Conservation (phyloP, 2,888 invertebrate genomes). For the Blastobasis lacticolella region DNA sequence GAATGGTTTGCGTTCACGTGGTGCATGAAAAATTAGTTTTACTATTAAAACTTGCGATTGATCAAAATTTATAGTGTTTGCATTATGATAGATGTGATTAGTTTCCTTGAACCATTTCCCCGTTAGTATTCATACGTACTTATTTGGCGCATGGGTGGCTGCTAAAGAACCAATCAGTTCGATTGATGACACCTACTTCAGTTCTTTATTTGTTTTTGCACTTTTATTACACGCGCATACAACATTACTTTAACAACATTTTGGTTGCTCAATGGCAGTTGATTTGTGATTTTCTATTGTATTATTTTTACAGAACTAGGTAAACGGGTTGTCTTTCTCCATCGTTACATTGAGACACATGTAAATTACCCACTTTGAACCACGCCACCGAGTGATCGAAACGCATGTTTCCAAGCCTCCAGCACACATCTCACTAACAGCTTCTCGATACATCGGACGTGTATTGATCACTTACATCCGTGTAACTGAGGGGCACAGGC, state of each 20-base stretch:
- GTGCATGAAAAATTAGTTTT: constrained; percentile 51
- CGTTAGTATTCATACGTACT: background rate
- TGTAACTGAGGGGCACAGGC: constrained; percentile 66
- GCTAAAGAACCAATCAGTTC: constrained; percentile 14
- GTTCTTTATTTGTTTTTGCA: constrained; percentile 19
- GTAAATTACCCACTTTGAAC: constrained; percentile 63
- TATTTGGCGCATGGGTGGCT: constrained; percentile 43
- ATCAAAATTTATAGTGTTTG: constrained; percentile 22
- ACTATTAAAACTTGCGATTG: constrained; percentile 14
- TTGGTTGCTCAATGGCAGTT: constrained; percentile 28
- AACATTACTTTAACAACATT: constrained; percentile 14
- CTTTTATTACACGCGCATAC: constrained; percentile 20
- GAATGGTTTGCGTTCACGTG: constrained; percentile 50
- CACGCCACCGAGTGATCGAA: constrained; percentile 75
- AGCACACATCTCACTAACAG: constrained; percentile 72
- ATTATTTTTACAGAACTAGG: constrained; percentile 32
- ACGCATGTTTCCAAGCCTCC: constrained; percentile 71
- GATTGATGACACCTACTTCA: constrained; percentile 11
- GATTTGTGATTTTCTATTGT: constrained; percentile 23
- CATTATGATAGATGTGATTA: constrained; percentile 23
- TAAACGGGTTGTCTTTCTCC: constrained; percentile 44
- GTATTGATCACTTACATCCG: constrained; percentile 56
- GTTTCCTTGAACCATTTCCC: constrained; percentile 16
- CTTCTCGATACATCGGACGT: constrained; percentile 68
- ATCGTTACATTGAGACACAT: constrained; percentile 58